A percentile compares a stretch with the other conserved stretches of the same genome.
phyloP scores from a whole-genome alignment of 2,797 vertebrate genomes.

The Podarcis lilfordi region DNA sequence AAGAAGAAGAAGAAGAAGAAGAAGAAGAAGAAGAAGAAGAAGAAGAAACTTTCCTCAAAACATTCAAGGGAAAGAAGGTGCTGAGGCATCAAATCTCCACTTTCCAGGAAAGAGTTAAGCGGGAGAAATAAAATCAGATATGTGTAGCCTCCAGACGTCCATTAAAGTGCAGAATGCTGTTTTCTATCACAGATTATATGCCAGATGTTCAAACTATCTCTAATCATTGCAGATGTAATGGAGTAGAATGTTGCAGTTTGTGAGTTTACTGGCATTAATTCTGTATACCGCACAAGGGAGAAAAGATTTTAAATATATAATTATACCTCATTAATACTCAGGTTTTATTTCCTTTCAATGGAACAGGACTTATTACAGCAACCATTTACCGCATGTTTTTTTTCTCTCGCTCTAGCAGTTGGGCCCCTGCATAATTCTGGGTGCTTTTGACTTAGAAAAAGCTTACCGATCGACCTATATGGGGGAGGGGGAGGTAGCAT shows the following conservation, averaged over 20 bases:
- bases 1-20: background rate
- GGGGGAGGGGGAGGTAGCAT: constrained; percentile 32
- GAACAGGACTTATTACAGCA: constrained; percentile 89
- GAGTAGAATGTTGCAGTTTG: constrained; percentile 98
- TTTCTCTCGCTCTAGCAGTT: constrained; percentile 56
- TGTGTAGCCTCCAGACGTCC: constrained; percentile 95
- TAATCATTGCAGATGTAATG: constrained; percentile 99
- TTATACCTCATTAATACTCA: constrained; percentile 96
- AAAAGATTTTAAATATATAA: constrained; percentile 98
- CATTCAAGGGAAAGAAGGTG: constrained; percentile 58
- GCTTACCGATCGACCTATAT: constrained; percentile 69
- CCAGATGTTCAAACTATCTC: constrained; percentile 98
- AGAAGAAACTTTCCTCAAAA: background rate
- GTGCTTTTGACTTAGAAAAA: constrained; percentile 72
- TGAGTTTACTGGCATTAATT: constrained; percentile 95
- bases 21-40: background rate
- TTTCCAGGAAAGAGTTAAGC: constrained; percentile 88
- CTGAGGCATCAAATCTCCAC: constrained; percentile 62
- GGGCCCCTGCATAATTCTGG: constrained; percentile 72
- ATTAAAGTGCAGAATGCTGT: constrained; percentile 92
- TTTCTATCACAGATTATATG: constrained; percentile 95
- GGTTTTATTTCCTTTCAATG: constrained; percentile 90
- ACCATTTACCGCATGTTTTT: constrained; percentile 87
- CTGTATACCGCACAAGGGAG: constrained; percentile 94
- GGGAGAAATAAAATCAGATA: constrained; percentile 88